Evolutionary conservation across 2,113 vertebrate genomes (phyloP).

Genomic region (Cranoglanis bouderius): DNA sequence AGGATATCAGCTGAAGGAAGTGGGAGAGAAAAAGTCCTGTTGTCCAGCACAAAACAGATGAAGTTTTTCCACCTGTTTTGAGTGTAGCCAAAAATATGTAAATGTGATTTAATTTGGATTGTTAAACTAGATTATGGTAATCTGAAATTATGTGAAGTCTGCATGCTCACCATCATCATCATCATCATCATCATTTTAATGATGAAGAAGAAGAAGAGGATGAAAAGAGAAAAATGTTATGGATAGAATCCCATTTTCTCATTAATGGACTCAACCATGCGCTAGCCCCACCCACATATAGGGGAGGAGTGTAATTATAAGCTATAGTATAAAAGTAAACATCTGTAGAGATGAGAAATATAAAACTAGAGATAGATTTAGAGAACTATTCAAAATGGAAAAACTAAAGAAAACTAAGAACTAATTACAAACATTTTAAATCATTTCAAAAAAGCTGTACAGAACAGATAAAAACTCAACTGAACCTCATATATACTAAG

Average conservation of each 20-base stretch:
- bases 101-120: not conserved
- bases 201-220: not conserved
- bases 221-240: not conserved
- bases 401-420: not conserved
- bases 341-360: slow-evolving; percentile 2
- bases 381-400: not conserved
- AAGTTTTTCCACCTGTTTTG: not conserved
- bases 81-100: not conserved
- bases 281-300: not conserved
- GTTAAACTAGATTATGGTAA: not conserved
- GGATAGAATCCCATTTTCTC: not conserved
- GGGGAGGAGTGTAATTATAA: slow-evolving; percentile 20
- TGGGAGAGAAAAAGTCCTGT: not conserved
- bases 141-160: too few relatives aligned
- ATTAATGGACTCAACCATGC: not conserved
- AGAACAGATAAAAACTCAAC: not conserved
- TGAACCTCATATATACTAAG: not conserved
- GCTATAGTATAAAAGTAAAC: slow-evolving; percentile 37
- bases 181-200: not conserved
- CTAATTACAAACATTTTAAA: not conserved
- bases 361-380: not conserved
- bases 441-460: not conserved
- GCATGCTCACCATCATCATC: not conserved
- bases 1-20: not conserved
- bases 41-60: not conserved